Base-by-base conservation (phyloP, 2,797 vertebrate genomes). In the Scarus forsteni region DNA sequence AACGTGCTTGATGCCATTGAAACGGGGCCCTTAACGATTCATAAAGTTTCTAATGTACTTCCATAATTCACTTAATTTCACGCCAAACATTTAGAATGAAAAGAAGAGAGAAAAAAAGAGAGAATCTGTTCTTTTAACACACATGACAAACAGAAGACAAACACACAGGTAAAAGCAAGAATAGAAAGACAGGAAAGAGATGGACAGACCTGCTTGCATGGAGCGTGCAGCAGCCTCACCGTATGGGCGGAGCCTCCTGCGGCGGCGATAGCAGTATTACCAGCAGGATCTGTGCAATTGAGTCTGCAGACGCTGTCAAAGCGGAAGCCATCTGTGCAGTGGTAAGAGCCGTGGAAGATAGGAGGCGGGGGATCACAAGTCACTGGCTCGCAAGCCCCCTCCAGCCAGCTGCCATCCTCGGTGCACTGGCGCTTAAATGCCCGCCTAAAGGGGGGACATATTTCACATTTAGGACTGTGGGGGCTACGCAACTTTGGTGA, bases 341-440 rank as follows among this genome's bases (percentile, higher is more conserved):
- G 95, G 89, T 98, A 99, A 48, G 97, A 94, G 53, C 96, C 98
- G 0, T 98, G 96, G 88, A 99, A 99, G 76, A 97, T 96, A 15
- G 95, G 89, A 0, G 96, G 96, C 0, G 96, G 97, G 1, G 97
- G 91, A 38, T 97, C 95, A 6, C 98, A 99, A 39, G 96, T 98
- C 70, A 99, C 97, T 0, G 98, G 97, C 75, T 97, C 94, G 0
- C 98, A 99, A 1, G 94, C 92, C 0, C 95, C 96, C 1, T 95
- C 94, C 40, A 97, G 91, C 98, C 98, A 99, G 42, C 95, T 96
- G 74, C 98, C 98, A 0, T 99, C 97, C 51, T 99, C 96, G 0
- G 96, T 98, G 84, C 98, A 99, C 88, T 98, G 97, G 27, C 94
- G 96, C 91, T 98, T 99, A 81, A 99, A 99, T 1, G 97, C 95